Base-by-base conservation (phyloP, 2,113 vertebrate species). In the Quiscalus mexicanus region DNA sequence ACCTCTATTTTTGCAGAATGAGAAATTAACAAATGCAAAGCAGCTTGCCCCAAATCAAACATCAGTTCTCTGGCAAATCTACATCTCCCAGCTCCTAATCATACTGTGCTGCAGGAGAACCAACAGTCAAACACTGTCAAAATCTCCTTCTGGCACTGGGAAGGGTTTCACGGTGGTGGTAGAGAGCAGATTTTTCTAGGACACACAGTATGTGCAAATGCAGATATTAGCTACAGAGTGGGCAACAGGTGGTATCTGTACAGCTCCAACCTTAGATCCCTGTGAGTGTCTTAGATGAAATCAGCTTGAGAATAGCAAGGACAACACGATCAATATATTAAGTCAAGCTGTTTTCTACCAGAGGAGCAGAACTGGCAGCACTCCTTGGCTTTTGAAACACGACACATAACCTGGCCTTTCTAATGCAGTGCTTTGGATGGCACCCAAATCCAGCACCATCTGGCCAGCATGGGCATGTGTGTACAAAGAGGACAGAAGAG, bases 331-430 rank as follows among this genome's bases (percentile, higher is more conserved):
- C 88, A 42, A 90, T 92, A 67, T 27, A 95, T 81, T 44, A 93
- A 96, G 79, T 84, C 93, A 95, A 92, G 85, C 85, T 95, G 82
- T 65, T 94, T 88, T 71, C 41, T 84, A 95, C 78, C 78, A 71
- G 20, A 85, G 70, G 64, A 90, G 62, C 15, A 76, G 80, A 92
- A 82, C 88, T 84, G 83, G 92, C 96, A 96, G 96, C 88, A 75
- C 79, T 58, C 58, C 83, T 71, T 88, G 76, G 92, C 88, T 90
- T 92, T 53, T 79, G 88, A 75, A 94, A 75, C 31, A 59, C 21
- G 76, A 96, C 96, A 96, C 92, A 89, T 78, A 93, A 90, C 92
- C 90, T 90, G 92, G 83, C 90, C 95, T 94, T 90, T 60, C 92
- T 78, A 76, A 84, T 52, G 83, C 12, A 1, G 69, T n/a, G 5